phyloP scores from a whole-genome alignment of 2,113 vertebrate genomes.

The Rhinolophus ferrumequinum region DNA sequence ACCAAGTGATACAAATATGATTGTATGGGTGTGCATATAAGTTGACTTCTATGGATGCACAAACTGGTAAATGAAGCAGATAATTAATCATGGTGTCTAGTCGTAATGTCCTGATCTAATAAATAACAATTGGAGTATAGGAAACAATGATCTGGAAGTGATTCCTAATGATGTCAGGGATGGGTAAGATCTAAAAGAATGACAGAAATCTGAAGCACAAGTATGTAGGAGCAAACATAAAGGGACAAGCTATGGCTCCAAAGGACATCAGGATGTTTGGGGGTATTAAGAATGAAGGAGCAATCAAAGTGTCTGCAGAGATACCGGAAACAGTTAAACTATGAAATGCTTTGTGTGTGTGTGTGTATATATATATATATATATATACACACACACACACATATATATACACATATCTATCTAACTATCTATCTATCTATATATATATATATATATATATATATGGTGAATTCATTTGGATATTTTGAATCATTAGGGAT shows the following conservation, averaged over 20 bases:
- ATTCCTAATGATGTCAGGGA: not conserved
- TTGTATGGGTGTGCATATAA: not conserved
- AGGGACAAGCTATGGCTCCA: not conserved
- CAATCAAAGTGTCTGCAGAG: not conserved
- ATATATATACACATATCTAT: too few species aligned
- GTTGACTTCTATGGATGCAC: not conserved
- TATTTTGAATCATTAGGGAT: not conserved
- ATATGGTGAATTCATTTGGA: not conserved
- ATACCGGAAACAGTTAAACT: not conserved
- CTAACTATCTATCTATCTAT: too few species aligned
- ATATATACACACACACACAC: too few species aligned
- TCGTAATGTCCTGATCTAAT: not conserved
- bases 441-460: too few species aligned
- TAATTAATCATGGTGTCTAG: not conserved
- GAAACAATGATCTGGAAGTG: not conserved
- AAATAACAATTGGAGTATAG: not conserved
- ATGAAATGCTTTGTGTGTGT: too few species aligned
- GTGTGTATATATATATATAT: too few species aligned
- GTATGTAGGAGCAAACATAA: not conserved
- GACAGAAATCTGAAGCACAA: not conserved
- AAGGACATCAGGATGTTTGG: not conserved
- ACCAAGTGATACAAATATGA: not conserved
- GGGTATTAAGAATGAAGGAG: not conserved
- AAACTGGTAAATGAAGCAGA: not conserved
- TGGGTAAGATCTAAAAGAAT: not conserved